Base-by-base conservation (phyloP, 2,888 invertebrate species). In the Leptinotarsa haldemani region DNA sequence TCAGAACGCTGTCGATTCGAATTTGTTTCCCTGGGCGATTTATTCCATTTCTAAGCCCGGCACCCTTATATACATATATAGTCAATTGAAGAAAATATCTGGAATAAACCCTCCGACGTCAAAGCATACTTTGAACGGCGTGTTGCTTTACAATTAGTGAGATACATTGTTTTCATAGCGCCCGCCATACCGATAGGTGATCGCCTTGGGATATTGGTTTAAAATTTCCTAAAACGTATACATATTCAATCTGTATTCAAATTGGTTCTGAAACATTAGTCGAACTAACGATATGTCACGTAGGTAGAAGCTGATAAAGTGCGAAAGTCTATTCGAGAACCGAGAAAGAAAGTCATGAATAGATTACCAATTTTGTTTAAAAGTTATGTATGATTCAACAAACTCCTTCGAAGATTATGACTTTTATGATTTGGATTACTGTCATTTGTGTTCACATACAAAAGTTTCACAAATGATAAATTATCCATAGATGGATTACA, bases 1-100 rank as follows among this genome's bases (percentile, higher is more conserved):
- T 81, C 80, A 76, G 81, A 74, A 72, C 75, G 79, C 78, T 85
- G 86, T 86, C 86, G 86, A 86, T 86, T 85, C 85, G 84, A 86
- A 84, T 85, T 84, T 74, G 76, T 80, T 78, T 78, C 80, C 78
- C 78, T 71, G 74, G 80, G 80, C 80, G 80, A 78, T 80, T 80
- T 76, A 78, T 80, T 79, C 77, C 77, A 79, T 79, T 79, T 76
- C 78, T 77, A 75, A 79, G 77, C 78, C 73, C 65, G 40, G 46
- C 75, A 67, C 76, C 72, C 75, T 73, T 75, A 68, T 67, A 68
- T 70, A 75, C 53, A 48, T 71, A 52, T 46, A 65, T 48, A 74
- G 77, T 80, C 75, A 72, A 80, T 80, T 79, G 78, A 80, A 78
- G 80, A 80, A 80, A 79, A 77, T 78, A 78, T 78, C 78, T 71